These are phyloP conservation scores for Holacanthella duospinosa DNA, from an alignment of 2,888 invertebrate species.

Conservation along the genomic window DNA sequence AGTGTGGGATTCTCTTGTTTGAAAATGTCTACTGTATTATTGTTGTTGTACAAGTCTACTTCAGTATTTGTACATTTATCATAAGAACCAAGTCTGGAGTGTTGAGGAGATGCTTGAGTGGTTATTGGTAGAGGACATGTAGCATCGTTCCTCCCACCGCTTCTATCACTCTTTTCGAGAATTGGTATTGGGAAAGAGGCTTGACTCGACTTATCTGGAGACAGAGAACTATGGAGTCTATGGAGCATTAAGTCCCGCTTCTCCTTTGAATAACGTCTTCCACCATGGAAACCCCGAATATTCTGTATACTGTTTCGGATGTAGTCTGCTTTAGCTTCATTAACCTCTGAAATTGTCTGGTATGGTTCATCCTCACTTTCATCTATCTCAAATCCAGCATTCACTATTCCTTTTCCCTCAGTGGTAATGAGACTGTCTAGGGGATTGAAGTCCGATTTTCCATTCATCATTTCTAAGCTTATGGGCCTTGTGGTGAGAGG, in stretches of 20 bases:
- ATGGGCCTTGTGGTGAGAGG: slow-evolving; percentile 4
- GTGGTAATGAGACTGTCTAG: not conserved
- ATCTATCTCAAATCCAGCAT: slow-evolving; percentile 32
- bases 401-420: too few species aligned
- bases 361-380: not conserved
- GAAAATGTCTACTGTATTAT: too few species aligned
- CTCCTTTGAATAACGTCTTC: slow-evolving; percentile 1
- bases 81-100: not conserved
- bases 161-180: not conserved
- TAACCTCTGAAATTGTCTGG: not conserved
- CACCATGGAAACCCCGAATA: not conserved
- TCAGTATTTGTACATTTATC: not conserved
- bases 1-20: too few species aligned
- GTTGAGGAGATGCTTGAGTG: not conserved
- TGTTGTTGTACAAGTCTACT: not conserved
- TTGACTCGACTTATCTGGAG: not conserved
- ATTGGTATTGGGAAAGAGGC: not conserved
- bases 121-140: not conserved
- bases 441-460: not conserved
- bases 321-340: slow-evolving; percentile 3
- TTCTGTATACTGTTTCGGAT: not conserved
- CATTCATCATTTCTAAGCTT: not conserved
- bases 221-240: not conserved
- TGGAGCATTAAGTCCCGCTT: not conserved
- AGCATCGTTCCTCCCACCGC: not conserved